These are phyloP conservation scores for Heliconius ethilla DNA, from an alignment of 2,888 invertebrate species.

Conservation along the genomic window DNA sequence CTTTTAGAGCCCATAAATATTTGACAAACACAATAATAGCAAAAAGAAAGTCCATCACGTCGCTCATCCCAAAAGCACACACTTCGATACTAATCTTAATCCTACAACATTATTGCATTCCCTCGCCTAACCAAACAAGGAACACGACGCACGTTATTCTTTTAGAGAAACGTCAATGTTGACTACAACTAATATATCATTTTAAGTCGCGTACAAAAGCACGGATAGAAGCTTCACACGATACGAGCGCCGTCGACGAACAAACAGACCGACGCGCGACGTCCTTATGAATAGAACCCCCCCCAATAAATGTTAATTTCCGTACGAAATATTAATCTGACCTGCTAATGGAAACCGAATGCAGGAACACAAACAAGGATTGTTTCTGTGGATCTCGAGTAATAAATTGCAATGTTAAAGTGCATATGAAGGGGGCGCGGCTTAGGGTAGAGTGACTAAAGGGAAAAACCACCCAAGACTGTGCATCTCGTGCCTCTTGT, in stretches of 20 bases:
- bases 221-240: slow-evolving; percentile 79
- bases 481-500: background rate
- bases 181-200: slow-evolving; percentile 79
- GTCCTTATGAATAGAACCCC: slow-evolving; percentile 79
- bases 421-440: slow-evolving; percentile 38
- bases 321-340: slow-evolving; percentile 80
- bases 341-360: slow-evolving; percentile 80
- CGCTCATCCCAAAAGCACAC: slow-evolving; percentile 29
- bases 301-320: slow-evolving; percentile 81
- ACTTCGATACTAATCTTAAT: slow-evolving; percentile 45
- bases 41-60: slow-evolving; percentile 17
- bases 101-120: slow-evolving; percentile 50
- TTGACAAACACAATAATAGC: background rate
- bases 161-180: slow-evolving; percentile 74
- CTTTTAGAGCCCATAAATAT: slow-evolving; percentile 1
- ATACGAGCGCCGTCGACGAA: slow-evolving; percentile 73
- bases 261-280: slow-evolving; percentile 77
- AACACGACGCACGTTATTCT: slow-evolving; percentile 67
- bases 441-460: slow-evolving; percentile 57
- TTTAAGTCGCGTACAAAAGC: slow-evolving; percentile 78
- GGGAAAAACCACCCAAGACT: slow-evolving; percentile 67
- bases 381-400: slow-evolving; percentile 55
- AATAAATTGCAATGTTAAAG: slow-evolving; percentile 72
- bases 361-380: slow-evolving; percentile 75
- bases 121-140: slow-evolving; percentile 63